Evolutionary conservation across 2,888 invertebrate genomes (phyloP), one percentile per base, ranked within the genome.

Genomic region (Oxytorus armatus): DNA sequence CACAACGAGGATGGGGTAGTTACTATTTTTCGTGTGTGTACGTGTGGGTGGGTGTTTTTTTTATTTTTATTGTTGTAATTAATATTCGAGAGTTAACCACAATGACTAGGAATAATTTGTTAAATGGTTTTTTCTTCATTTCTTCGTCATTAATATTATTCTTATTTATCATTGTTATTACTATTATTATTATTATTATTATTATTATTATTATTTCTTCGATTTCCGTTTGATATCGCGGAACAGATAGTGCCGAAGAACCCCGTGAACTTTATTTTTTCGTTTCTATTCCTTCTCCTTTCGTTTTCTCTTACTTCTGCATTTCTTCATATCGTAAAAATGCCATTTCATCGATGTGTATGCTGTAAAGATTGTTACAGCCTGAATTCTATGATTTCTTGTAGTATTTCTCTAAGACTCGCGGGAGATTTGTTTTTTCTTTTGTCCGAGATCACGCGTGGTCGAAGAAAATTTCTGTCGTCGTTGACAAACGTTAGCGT

Each of bases 81-180:
- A 4, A 72, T 68, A 79, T 76, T 76, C 42, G 39, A 72, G 14
- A 68, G 18, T 66, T 49, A 79, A 79, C 55, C 57, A 68, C 76
- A 44, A 73, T 73, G 47, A 76, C 68, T 63, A 73, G 68, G 72
- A 73, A 77, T 77, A 68, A 72, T n/a, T 77, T 73, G 44, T 55
- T 68, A 39, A 53, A 25, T 21, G 53, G 21, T 57, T 70, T n/a
- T 59, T 59, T 21, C 49, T 57, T 77, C n/a, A 25, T 63, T 16
- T 44, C 59, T 51, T 51, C 10, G 4, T 23, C 47, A n/a, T 4
- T 61, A 61, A 63, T 61, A 57, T 25, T 18, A 23, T 55, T 23
- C 23, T 21, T 36, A 36, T 18, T 59, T 36, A 59, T 18, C 18
- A 59, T 59, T 23, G 3, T 25, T 72, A 73, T 63, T 51, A 14